Evolutionary conservation across 2,797 vertebrate species (phyloP).

Genomic region (Pygocentrus nattereri): DNA sequence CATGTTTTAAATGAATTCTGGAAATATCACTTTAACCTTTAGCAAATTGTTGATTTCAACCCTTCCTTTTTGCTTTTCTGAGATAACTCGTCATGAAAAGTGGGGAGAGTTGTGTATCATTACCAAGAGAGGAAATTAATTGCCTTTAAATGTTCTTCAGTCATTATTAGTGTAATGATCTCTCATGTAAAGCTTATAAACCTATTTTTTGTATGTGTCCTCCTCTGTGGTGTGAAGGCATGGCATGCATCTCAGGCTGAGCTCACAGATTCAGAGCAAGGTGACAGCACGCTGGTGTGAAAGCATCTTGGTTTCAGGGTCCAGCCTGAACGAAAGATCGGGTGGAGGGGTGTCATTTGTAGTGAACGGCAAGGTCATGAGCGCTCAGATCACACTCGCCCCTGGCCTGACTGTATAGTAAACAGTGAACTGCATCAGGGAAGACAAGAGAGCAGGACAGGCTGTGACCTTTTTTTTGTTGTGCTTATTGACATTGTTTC

Average conservation of each 20-base stretch:
- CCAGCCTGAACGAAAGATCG: conserved; percentile 45
- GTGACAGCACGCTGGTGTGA: conserved; percentile 43
- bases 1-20: conserved; percentile 3
- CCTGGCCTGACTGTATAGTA: conserved; percentile 67
- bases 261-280: conserved; percentile 33
- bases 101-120: not conserved
- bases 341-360: conserved; percentile 34
- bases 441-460: not conserved
- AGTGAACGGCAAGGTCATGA: conserved; percentile 77
- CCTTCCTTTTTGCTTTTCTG: not conserved
- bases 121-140: not conserved
- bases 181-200: not conserved
- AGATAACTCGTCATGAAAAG: conserved; percentile 6
- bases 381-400: conserved; percentile 65
- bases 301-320: conserved; percentile 66
- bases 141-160: not conserved
- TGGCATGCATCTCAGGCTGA: conserved; percentile 11
- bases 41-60: conserved; percentile 8
- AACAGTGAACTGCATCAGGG: conserved; percentile 60
- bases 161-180: not conserved
- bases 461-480: conserved; percentile 24
- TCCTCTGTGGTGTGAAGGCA: conserved; percentile 21
- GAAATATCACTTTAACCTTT: not conserved
- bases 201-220: conserved; percentile 16
- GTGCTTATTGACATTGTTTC: conserved; percentile 10